Percentiles rank a stretch among this genome's conserved stretches.
Conservation (phyloP, 2,113 vertebrate species). For the Apodemus sylvaticus region DNA sequence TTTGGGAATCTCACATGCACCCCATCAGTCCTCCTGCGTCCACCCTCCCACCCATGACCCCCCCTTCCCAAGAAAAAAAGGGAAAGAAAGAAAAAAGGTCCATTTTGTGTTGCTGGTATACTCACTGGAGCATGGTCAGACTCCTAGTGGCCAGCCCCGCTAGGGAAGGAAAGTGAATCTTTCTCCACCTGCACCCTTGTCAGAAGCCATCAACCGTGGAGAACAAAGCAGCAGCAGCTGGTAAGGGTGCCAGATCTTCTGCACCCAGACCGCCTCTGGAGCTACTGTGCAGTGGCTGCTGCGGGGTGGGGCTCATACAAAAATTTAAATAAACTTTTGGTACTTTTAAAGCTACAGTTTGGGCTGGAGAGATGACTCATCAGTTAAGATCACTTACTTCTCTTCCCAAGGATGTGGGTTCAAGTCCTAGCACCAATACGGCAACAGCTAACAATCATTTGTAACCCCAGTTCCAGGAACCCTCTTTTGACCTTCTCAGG, state of each 20-base stretch:
- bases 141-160: no score
- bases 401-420: background rate
- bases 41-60: no score
- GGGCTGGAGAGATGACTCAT: background rate
- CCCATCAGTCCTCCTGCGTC: background rate
- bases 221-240: background rate
- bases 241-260: background rate
- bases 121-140: background rate
- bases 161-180: background rate
- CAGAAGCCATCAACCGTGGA: background rate
- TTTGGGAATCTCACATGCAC: background rate
- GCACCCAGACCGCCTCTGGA: background rate
- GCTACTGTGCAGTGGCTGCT: no score
- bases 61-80: background rate
- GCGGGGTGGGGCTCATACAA: background rate
- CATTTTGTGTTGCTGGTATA: background rate
- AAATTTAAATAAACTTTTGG: background rate
- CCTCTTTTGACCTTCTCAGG: background rate
- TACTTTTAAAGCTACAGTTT: background rate
- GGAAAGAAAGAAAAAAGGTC: background rate
- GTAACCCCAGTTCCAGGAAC: background rate
- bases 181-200: background rate
- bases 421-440: background rate
- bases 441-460: background rate
- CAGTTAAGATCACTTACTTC: background rate